phyloP scores from a whole-genome alignment of 1,140 invertebrate genomes.

The Dendroctonus valens region DNA sequence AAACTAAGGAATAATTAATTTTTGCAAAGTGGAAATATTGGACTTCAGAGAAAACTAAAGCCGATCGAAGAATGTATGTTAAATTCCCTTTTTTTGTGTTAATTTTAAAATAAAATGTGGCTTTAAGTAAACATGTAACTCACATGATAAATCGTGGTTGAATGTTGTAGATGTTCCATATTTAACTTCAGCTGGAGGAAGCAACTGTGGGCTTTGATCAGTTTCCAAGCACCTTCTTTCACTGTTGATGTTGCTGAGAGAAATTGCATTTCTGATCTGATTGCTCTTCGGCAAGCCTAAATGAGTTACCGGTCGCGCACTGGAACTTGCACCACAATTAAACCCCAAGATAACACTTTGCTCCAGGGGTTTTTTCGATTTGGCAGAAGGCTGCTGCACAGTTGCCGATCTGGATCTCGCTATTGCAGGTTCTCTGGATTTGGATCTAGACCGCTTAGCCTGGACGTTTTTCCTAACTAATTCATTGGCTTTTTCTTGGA shows the following conservation, averaged over 20 bases:
- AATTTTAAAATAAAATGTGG: no score
- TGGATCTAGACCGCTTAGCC: conserved; percentile 37
- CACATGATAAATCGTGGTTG: no score
- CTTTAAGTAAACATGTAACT: no score
- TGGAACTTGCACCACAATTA: neutral
- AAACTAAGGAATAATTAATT: no score
- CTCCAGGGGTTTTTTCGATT: conserved; percentile 1
- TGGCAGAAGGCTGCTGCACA: neutral
- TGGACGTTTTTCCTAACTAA: conserved; percentile 43
- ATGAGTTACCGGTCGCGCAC: neutral
- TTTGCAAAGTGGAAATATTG: no score
- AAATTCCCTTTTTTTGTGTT: no score
- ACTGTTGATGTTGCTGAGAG: neutral
- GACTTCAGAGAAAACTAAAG: no score
- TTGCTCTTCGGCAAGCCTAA: neutral
- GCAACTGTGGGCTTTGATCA: no score
- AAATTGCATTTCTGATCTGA: neutral
- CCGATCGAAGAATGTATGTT: no score
- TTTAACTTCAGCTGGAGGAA: no score
- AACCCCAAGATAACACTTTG: neutral
- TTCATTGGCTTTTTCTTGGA: conserved; percentile 44
- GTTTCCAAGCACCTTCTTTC: no score
- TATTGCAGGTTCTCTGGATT: conserved; percentile 30
- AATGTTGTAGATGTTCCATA: no score
- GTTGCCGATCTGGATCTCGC: conserved; percentile 4